Base-by-base conservation (phyloP, 2,888 invertebrate genomes). In the Trachelus tabidus region DNA sequence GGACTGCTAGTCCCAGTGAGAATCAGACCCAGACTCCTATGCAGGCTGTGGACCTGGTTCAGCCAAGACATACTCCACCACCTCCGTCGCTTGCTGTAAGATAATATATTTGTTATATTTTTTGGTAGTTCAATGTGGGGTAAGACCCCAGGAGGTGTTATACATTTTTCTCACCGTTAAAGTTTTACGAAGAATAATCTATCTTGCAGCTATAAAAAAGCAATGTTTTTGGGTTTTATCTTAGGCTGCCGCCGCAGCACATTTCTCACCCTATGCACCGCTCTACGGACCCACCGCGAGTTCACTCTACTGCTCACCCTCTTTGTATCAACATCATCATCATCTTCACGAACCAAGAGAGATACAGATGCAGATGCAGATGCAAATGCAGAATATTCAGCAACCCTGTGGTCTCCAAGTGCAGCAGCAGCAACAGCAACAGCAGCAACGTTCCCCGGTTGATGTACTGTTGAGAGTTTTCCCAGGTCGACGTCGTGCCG, bases 401-500 rank as follows among this genome's bases (percentile, higher is more conserved):
- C 89, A 89, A 76, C 87, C 90, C 4, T 89, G 87, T 76, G 83
- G 81, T 34, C 81, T 86, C 31, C 89, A 87, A 73, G 83, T 90
- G 31, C 89, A 89, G 76, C 85, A 89, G 75, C 89, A 89, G 76
- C 84, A 89, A 75, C 87, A 89, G 35, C 82, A 87, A 23, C 85
- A 86, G 34, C 89, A 87, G 77, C 89, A 92, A 79, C 87, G 96
- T 76, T 96, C 97, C 0, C 97, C 98, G 0, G 95, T 98, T 1
- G 98, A 98, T 90, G 96, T 98, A 0, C 93, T 98, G 12, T 94
- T 96, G 85, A 94, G 98, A 85, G 97, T 98, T 0, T 98, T 98
- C 90, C 98, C 98, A 0, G 95, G 96, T 85, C 94, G 97, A 85
- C 95, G 97, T 85, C 94, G 97, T 75, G 95, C 95, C 75, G 97